Percentiles rank a stretch among this genome's conserved stretches.
Conservation (phyloP, 2,888 invertebrate genomes). For the Leptothorax acervorum region DNA sequence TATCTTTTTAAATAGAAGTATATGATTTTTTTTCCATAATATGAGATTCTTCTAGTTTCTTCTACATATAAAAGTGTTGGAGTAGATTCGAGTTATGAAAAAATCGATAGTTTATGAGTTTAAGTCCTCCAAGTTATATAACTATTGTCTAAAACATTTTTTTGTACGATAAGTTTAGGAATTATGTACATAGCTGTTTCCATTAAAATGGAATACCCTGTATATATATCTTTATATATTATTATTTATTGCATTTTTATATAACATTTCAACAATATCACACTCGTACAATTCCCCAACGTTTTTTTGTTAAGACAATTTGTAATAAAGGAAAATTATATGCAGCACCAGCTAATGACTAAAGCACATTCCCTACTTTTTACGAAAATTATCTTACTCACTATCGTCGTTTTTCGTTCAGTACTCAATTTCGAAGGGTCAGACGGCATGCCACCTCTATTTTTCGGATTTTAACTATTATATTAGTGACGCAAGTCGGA, state of each 20-base stretch:
- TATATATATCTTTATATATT: not conserved
- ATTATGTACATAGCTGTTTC: too few relatives aligned
- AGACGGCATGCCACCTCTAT: not conserved
- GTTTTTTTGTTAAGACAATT: not conserved
- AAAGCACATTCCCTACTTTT: not conserved
- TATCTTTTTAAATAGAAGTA: not conserved
- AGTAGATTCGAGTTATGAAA: too few relatives aligned
- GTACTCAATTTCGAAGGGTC: not conserved
- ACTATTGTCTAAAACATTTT: not conserved
- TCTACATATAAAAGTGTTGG: too few relatives aligned
- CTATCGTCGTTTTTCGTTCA: not conserved
- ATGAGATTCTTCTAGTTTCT: too few relatives aligned
- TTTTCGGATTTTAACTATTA: not conserved
- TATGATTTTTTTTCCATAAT: too few relatives aligned
- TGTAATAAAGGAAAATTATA: not conserved
- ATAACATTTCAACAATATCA: not conserved
- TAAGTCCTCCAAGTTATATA: too few relatives aligned
- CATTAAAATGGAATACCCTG: not conserved
- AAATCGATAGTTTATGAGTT: too few relatives aligned
- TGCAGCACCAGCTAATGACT: not conserved
- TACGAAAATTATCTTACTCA: not conserved
- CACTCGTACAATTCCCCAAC: not conserved
- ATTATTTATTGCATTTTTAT: not conserved
- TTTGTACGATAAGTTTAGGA: not conserved
- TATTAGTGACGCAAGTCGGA: not conserved